Evolutionary conservation across 2,888 invertebrate species (phyloP), one percentile per base, ranked within the genome.

Genomic region (Drosophila demipolita): DNA sequence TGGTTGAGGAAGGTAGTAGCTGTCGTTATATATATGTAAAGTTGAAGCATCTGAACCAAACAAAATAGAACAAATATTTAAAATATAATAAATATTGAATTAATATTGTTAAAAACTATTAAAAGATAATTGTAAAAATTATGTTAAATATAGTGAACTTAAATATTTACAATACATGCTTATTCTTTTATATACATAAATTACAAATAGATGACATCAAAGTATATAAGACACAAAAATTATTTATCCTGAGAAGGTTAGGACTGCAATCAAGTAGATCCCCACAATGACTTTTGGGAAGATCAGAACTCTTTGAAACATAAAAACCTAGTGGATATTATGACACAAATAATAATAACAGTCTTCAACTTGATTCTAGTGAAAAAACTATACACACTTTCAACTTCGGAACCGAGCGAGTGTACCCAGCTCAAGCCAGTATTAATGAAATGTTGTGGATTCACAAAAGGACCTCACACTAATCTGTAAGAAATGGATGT

Each of bases 21-120:
- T 66, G 48, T 69, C 78, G 59, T 69, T 60, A 69, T 63, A 62
- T 40, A 63, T 63, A 50, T 73, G 73, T 73, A 78, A 49, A 54
- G 81, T 58, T 57, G 87, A 58, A 33, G 58, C n/a, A 87, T 75
- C 82, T 83, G 49, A 53, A 57, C 45, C 40, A 81, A 80, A 80
- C 40, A 71, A 49, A 63, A 50, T 63, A 70, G 65, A 80, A 64
- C 2, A 59, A 78, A 66, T 17, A n/a, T 54, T 26, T 45, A 60
- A 61, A 61, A 58, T 33, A 33, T 36, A 36, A 55, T 29, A 33
- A 20, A 45, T 57, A 40, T 62, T 68, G 32, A 58, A 52, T 23
- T 23, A 60, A 73, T 55, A 64, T 49, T 61, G 70, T 64, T 55
- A 65, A 59, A 36, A 52, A 36, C 17, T 2, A 26, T 36, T 9